phyloP scores from a whole-genome alignment of 2,113 vertebrate species.

The Pipa parva region DNA sequence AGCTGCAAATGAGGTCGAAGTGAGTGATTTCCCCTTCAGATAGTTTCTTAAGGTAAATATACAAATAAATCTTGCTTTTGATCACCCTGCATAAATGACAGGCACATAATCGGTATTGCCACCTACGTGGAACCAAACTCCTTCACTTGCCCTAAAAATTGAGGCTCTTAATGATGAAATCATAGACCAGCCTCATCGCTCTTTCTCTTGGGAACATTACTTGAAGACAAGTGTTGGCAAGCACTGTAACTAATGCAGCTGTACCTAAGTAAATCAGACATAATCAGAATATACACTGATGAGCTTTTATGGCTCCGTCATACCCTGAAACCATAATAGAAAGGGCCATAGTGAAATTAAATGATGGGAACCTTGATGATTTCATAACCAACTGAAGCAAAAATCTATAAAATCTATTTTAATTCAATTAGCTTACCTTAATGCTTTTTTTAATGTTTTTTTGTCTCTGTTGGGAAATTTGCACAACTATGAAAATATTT shows the following conservation, averaged over 20 bases:
- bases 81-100: constrained; percentile 52
- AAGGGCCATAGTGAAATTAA: constrained; percentile 53
- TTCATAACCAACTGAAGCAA: constrained; percentile 42
- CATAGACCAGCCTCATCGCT: constrained; percentile 56
- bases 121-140: constrained; percentile 65
- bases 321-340: constrained; percentile 54
- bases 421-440: constrained; percentile 38
- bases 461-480: constrained; percentile 10
- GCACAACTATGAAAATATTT: constrained; percentile 8
- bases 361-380: constrained; percentile 52
- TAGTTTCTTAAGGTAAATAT: constrained; percentile 61
- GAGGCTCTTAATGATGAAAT: constrained; percentile 60
- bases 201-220: constrained; percentile 57
- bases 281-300: constrained; percentile 63
- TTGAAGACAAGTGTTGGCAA: constrained; percentile 65
- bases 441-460: constrained; percentile 29
- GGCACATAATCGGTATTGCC: constrained; percentile 54
- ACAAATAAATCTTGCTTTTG: constrained; percentile 56
- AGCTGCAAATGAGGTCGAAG: constrained; percentile 52
- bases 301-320: constrained; percentile 51
- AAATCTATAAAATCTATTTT: constrained; percentile 40
- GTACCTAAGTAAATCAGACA: constrained; percentile 65
- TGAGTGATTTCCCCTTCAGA: constrained; percentile 55
- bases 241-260: constrained; percentile 68
- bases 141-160: constrained; percentile 61